Base-by-base conservation (phyloP, 2,113 vertebrate genomes). In the Microcebus ravelobensis region DNA sequence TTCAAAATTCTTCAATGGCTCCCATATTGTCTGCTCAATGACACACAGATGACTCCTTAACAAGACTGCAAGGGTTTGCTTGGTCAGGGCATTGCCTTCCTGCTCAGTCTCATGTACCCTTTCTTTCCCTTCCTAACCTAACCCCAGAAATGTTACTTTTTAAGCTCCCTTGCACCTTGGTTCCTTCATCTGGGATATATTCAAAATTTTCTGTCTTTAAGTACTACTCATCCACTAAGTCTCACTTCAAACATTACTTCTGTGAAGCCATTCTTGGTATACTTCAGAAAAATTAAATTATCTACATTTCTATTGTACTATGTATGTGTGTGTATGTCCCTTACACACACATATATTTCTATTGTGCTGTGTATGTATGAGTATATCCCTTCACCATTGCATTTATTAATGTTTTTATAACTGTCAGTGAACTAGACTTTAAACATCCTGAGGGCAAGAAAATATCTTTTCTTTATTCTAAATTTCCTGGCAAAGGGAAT, bases 241-340 rank as follows among this genome's bases (percentile, higher is more conserved):
- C 17, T 92, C n/a, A 25, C 25, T 70, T 91, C 39, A 77, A 67
- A 34, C 23, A 79, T 50, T 68, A 4, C 23, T 94, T 91, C 55
- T 59, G 21, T 65, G n/a, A 88, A 93, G 36, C 6, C 23, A 61
- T 79, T 86, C 48, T n/a, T 85, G 2, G 8, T 39, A 1, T 39
- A 68, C 21, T 61, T 59, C 39, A 71, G 8, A 79, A 89, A 97
- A 94, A 76, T 48, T 82, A 89, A 65, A 59, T 90, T 87, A 77
- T 25, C 9, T 74, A 50, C 2, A 18, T 77, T 95, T 48, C 15
- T 55, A n/a, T 50, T 87, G 21, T 27, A 92, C 15, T 86, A 61
- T 76, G 63, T 91, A 50, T 57, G 39, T 57, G 61, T 42, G 42
- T 42, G 42, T 42, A 42, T 5, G 42, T 42, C 42, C 42, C 42